These are phyloP conservation scores for Enteromius argenteus DNA, from an alignment of 2,797 vertebrate genomes.

Conservation along the genomic window DNA sequence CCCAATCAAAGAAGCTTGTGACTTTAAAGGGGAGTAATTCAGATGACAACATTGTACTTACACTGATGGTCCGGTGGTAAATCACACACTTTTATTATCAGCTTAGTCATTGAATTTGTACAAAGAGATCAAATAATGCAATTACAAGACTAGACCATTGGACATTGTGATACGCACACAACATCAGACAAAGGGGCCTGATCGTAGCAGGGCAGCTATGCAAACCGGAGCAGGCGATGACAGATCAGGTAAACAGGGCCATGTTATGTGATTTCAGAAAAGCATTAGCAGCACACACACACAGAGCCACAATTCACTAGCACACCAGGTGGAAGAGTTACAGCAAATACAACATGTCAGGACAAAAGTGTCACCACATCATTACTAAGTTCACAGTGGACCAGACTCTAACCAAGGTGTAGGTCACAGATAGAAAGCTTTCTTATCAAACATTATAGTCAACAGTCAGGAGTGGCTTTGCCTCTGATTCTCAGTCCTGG, in stretches of 20 bases:
- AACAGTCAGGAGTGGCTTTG: conserved; percentile 40
- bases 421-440: conserved; percentile 16
- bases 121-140: conserved; percentile 68
- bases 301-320: conserved; percentile 40
- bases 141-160: conserved; percentile 61
- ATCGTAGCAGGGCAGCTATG: conserved; percentile 13
- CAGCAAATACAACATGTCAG: conserved; percentile 43
- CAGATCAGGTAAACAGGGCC: not conserved
- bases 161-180: conserved; percentile 46
- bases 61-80: conserved; percentile 62
- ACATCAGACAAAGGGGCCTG: conserved; percentile 45
- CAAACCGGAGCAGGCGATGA: conserved; percentile 6
- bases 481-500: conserved; percentile 38
- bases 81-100: conserved; percentile 78
- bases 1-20: not conserved
- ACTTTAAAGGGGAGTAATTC: conserved; percentile 4
- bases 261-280: conserved; percentile 16
- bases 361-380: conserved; percentile 45
- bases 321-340: conserved; percentile 29
- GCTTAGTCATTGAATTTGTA: conserved; percentile 67
- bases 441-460: conserved; percentile 11
- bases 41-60: not conserved
- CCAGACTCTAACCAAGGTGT: conserved; percentile 17
- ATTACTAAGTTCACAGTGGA: conserved; percentile 49
- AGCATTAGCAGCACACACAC: conserved; percentile 26